Conservation (phyloP, 1,140 invertebrate species). For the Monochamus saltuarius region DNA sequence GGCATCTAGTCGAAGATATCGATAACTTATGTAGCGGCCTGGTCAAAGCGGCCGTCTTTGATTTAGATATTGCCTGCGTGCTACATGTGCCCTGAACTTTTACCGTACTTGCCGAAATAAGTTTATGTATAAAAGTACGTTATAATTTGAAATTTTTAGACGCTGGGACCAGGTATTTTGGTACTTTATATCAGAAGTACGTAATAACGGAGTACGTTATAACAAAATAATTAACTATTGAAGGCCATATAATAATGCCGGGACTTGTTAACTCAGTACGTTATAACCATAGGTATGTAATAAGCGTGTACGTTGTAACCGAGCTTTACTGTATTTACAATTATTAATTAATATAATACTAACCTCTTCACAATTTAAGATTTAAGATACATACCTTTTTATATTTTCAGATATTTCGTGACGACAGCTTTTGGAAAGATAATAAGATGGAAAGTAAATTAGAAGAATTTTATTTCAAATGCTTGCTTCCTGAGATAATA, state of each 20-base stretch:
- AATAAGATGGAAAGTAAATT: too few species aligned
- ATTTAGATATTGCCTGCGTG: background rate
- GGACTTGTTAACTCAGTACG: background rate
- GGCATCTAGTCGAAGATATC: too few species aligned
- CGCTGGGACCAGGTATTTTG: constrained; percentile 1
- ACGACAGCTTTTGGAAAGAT: too few species aligned
- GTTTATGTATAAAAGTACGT: background rate
- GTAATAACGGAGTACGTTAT: constrained; percentile 1
- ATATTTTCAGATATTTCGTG: too few species aligned
- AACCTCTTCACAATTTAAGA: too few species aligned
- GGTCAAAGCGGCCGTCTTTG: too few species aligned
- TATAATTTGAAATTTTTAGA: background rate
- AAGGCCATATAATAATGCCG: background rate
- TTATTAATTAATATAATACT: too few species aligned
- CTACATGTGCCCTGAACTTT: background rate
- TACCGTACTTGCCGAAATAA: background rate
- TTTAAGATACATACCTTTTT: too few species aligned
- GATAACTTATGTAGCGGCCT: too few species aligned
- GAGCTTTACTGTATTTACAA: constrained; percentile 5
- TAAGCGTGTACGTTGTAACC: constrained; percentile 4
- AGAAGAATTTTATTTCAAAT: too few species aligned
- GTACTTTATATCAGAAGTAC: background rate
- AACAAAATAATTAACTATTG: background rate
- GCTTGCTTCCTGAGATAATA: too few species aligned
- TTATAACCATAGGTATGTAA: background rate